Evolutionary conservation across 1,140 invertebrate genomes (phyloP).

Genomic region (Carposina sasakii): DNA sequence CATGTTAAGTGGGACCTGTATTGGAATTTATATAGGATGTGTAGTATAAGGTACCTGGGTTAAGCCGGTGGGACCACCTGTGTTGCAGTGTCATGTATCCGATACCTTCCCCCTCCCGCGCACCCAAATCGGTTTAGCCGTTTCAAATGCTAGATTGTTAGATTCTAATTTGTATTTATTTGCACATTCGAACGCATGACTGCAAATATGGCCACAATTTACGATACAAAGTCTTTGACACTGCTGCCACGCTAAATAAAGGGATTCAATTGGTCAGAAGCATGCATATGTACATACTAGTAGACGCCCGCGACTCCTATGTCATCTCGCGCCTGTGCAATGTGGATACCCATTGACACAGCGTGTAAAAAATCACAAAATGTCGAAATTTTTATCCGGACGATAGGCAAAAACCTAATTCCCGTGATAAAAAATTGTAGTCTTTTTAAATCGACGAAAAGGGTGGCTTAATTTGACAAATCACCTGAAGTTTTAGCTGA

Average conservation of each 20-base stretch:
- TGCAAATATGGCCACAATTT: background rate
- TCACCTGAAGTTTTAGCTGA: slow-evolving; percentile 30
- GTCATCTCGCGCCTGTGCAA: background rate
- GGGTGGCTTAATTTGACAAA: slow-evolving; percentile 32
- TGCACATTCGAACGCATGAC: too few relatives aligned
- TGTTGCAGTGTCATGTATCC: too few relatives aligned
- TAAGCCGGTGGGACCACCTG: too few relatives aligned
- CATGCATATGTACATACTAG: background rate
- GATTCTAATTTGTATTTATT: too few relatives aligned
- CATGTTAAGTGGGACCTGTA: too few relatives aligned
- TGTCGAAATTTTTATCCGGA: slow-evolving; percentile 2
- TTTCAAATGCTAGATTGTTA: too few relatives aligned
- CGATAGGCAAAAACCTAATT: slow-evolving; percentile 27
- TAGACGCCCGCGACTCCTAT: background rate
- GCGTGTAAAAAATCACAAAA: background rate
- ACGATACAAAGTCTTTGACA: background rate
- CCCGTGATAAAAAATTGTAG: slow-evolving; percentile 25
- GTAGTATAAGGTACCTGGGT: too few relatives aligned
- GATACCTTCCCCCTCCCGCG: too few relatives aligned
- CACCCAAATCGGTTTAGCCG: too few relatives aligned
- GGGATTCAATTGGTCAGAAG: background rate
- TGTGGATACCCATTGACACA: background rate
- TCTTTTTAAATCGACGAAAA: slow-evolving; percentile 52
- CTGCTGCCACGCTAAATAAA: background rate
- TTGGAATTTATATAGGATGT: too few relatives aligned